These are phyloP conservation scores for Sinodicranocentrus sp. DNA, from an alignment of 2,888 invertebrate genomes.

Conservation along the genomic window DNA sequence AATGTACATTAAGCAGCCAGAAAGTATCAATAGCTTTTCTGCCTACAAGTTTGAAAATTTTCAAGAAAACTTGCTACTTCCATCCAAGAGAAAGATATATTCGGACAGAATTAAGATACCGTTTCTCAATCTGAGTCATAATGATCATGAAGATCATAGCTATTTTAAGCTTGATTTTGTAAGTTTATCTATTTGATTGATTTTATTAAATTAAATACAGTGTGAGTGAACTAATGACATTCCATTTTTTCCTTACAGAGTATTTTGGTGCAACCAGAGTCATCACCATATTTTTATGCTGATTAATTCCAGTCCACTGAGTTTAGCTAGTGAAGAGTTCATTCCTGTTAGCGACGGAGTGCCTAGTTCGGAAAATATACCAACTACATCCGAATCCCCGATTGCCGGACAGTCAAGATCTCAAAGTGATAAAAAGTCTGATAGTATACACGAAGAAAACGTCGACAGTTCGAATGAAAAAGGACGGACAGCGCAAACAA, in stretches of 20 bases:
- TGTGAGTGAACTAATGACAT: neutral
- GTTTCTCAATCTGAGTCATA: neutral
- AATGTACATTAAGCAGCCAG: constrained; percentile 52
- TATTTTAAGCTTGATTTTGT: constrained; percentile 56
- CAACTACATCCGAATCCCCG: neutral
- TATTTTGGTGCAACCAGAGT: constrained; percentile 58
- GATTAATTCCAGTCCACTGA: constrained; percentile 31
- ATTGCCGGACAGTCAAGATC: constrained; percentile 23
- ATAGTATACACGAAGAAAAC: neutral
- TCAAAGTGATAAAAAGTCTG: constrained; percentile 56
- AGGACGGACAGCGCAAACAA: neutral
- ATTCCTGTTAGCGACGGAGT: constrained; percentile 47
- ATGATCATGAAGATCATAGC: constrained; percentile 58
- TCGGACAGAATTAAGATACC: constrained; percentile 54
- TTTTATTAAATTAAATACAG: neutral
- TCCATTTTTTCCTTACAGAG: constrained; percentile 29
- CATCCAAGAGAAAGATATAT: constrained; percentile 50
- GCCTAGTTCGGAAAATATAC: constrained; percentile 5
- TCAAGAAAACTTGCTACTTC: constrained; percentile 11
- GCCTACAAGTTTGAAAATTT: constrained; percentile 43
- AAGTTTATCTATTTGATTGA: constrained; percentile 21
- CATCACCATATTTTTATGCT: constrained; percentile 59
- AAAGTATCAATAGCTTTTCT: constrained; percentile 10
- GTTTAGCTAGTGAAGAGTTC: constrained; percentile 70
- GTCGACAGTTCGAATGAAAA: neutral